These are phyloP conservation scores for Phrynocephalus guinanensis DNA, from an alignment of 2,797 vertebrate species.

Conservation along the genomic window DNA sequence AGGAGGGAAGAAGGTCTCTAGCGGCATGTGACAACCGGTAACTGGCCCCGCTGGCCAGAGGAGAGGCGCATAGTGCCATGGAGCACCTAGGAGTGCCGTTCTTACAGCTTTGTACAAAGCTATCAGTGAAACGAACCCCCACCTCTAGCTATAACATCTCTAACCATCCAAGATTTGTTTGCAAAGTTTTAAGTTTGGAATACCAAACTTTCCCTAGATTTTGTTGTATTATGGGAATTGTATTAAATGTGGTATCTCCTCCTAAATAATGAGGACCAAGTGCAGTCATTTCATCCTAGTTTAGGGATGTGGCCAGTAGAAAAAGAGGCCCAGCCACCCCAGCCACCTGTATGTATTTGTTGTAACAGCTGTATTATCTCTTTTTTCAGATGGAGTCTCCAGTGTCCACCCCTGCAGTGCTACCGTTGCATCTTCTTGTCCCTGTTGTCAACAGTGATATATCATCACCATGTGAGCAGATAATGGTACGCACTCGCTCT, in stretches of 20 bases:
- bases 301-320: constrained; percentile 13
- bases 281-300: background rate
- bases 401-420: constrained; percentile 91
- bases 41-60: too few relatives aligned
- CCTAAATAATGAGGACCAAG: background rate
- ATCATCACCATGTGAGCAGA: constrained; percentile 96
- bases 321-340: constrained; percentile 9
- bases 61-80: too few relatives aligned
- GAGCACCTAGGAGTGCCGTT: too few relatives aligned
- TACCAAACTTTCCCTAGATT: background rate
- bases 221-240: background rate
- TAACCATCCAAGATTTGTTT: background rate
- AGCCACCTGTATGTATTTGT: background rate
- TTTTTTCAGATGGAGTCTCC: constrained; percentile 95
- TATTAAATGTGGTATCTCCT: background rate
- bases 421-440: constrained; percentile 94
- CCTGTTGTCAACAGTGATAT: constrained; percentile 92
- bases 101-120: too few relatives aligned
- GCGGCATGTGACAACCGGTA: too few relatives aligned
- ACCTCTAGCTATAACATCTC: background rate
- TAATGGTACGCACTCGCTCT: constrained; percentile 98
- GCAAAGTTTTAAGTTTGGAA: background rate
- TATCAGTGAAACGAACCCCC: too few relatives aligned
- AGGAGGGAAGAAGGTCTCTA: too few relatives aligned
- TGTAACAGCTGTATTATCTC: constrained; percentile 41